phyloP scores from a whole-genome alignment of 2,797 vertebrate species.

The Characodon lateralis region DNA sequence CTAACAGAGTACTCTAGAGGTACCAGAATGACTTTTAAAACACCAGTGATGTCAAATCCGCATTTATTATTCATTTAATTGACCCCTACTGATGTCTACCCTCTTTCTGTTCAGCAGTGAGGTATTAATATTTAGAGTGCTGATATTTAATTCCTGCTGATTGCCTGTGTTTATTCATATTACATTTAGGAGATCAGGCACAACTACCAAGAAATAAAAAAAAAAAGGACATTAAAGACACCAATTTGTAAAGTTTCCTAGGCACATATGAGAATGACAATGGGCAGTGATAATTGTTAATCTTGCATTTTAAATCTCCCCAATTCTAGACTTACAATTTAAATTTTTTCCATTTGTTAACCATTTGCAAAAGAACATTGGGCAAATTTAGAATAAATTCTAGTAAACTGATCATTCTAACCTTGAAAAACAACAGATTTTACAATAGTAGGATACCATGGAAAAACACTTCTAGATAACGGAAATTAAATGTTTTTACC shows the following conservation, averaged over 20 bases:
- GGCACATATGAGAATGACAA: neutral
- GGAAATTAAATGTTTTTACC: too few relatives aligned
- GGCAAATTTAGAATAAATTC: neutral
- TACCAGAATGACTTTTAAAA: constrained; percentile 60
- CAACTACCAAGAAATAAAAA: constrained; percentile 11
- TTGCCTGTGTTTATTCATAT: constrained; percentile 44
- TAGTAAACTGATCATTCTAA: neutral
- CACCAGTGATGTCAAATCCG: constrained; percentile 50
- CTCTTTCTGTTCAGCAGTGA: constrained; percentile 43
- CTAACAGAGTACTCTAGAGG: constrained; percentile 31
- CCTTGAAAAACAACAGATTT: neutral
- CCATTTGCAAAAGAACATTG: neutral
- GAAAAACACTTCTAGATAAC: neutral
- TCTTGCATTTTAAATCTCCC: neutral
- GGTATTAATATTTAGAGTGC: constrained; percentile 60
- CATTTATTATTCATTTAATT: constrained; percentile 68
- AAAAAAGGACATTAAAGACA: neutral
- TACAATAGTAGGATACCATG: neutral
- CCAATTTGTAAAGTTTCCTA: neutral
- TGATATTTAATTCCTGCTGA: constrained; percentile 47
- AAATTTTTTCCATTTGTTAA: neutral
- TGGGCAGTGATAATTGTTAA: neutral
- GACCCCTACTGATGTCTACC: constrained; percentile 41
- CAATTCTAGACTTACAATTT: neutral
- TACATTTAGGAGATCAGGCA: constrained; percentile 27